Percentiles rank a stretch among this genome's conserved stretches.
Conservation (phyloP, 2,797 vertebrate species). For the Avahi laniger region DNA sequence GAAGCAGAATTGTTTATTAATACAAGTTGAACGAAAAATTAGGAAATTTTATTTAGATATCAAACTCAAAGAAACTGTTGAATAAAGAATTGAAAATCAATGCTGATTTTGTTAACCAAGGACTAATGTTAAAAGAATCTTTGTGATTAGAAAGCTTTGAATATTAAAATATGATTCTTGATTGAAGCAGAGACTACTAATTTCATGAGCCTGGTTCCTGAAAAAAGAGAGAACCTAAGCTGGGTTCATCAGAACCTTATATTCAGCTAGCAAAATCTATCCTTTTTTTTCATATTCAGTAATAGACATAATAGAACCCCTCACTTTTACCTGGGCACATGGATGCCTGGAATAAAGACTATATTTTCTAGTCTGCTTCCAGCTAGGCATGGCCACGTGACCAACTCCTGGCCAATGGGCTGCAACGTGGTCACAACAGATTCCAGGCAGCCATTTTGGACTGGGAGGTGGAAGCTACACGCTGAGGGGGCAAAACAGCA, state of each 20-base stretch:
- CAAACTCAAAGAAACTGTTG: not conserved
- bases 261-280: not conserved
- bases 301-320: not conserved
- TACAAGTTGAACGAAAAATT: not conserved
- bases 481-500: not conserved
- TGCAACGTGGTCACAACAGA: not conserved
- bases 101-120: not conserved
- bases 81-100: not conserved
- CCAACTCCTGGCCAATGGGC: not conserved
- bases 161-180: conserved; percentile 4
- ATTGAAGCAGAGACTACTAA: not conserved
- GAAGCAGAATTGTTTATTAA: not conserved
- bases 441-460: not conserved
- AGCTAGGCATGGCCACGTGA: not conserved
- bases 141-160: not conserved
- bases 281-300: not conserved
- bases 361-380: not conserved
- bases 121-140: not conserved
- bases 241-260: not conserved
- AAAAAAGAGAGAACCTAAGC: not conserved
- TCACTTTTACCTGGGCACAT: not conserved
- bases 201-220: not conserved
- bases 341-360: not conserved
- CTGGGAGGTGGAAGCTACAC: not conserved
- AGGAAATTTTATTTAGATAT: not conserved